phyloP scores from a whole-genome alignment of 2,113 vertebrate species.

The Sciurus niger region DNA sequence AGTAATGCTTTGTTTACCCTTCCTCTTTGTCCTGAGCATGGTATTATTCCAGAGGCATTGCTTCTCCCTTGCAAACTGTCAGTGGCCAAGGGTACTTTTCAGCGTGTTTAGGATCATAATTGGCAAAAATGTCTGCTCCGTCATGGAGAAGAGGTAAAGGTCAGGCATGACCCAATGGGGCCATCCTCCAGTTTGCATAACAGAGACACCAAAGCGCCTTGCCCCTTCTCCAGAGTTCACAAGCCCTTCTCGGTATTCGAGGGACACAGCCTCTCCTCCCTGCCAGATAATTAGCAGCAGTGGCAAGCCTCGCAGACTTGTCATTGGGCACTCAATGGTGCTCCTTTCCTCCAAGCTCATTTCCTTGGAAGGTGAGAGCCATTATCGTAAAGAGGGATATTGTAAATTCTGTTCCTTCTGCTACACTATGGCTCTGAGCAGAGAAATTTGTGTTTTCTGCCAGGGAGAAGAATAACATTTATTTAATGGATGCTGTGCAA shows the following conservation, averaged over 20 bases:
- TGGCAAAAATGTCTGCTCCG: conserved; percentile 59
- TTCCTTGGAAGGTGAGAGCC: conserved; percentile 77
- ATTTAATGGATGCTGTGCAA: conserved; percentile 84
- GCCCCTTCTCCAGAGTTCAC: conserved; percentile 67
- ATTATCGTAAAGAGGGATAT: conserved; percentile 79
- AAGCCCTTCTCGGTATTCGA: conserved; percentile 31
- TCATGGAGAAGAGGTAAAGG: conserved; percentile 74
- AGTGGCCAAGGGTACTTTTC: conserved; percentile 69
- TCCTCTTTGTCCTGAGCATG: conserved; percentile 74
- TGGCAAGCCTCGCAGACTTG: conserved; percentile 37
- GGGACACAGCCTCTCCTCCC: neutral
- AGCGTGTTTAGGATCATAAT: conserved; percentile 74
- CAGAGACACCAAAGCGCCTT: conserved; percentile 70
- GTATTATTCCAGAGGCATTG: conserved; percentile 84
- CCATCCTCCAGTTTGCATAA: conserved; percentile 59
- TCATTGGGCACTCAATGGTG: conserved; percentile 65
- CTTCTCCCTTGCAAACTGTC: conserved; percentile 81
- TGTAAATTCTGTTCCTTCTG: conserved; percentile 81
- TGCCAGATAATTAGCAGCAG: conserved; percentile 52
- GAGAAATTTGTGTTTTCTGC: conserved; percentile 82
- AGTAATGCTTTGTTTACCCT: conserved; percentile 86
- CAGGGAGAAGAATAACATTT: conserved; percentile 83
- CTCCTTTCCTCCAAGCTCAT: conserved; percentile 62
- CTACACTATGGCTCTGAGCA: conserved; percentile 74
- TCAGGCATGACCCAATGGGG: conserved; percentile 54